Evolutionary conservation across 1,140 invertebrate genomes (phyloP).

Genomic region (Spodoptera litura): DNA sequence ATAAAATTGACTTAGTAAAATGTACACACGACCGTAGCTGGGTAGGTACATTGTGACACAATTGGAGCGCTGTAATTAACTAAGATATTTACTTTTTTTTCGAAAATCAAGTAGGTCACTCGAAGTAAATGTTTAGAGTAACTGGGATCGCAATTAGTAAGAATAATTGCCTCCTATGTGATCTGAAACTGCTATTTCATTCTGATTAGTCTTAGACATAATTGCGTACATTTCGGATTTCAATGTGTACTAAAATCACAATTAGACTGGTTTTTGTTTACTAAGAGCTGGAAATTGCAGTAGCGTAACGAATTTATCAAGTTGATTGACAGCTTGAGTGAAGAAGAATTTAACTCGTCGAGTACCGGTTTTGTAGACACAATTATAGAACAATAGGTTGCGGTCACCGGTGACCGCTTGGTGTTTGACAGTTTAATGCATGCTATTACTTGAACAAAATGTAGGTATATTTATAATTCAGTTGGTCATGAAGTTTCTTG

Average conservation of each 20-base stretch:
- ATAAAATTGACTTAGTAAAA: conserved; percentile 15
- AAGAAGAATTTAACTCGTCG: too few relatives aligned
- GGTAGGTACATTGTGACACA: background rate
- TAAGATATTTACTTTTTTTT: conserved; percentile 1
- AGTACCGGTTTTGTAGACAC: too few relatives aligned
- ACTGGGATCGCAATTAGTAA: conserved; percentile 1
- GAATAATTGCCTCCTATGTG: conserved; percentile 1
- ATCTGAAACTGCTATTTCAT: background rate
- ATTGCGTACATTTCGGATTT: background rate
- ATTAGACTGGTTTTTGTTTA: background rate
- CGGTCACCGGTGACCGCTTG: too few relatives aligned
- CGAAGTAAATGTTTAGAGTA: conserved; percentile 6
- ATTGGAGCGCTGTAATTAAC: background rate
- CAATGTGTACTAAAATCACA: background rate
- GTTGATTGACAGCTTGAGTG: too few relatives aligned
- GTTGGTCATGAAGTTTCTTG: too few relatives aligned
- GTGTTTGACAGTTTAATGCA: too few relatives aligned
- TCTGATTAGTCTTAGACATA: background rate
- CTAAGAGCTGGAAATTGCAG: conserved; percentile 9
- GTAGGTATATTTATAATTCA: too few relatives aligned
- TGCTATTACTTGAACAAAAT: too few relatives aligned
- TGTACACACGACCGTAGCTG: background rate
- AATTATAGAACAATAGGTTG: too few relatives aligned
- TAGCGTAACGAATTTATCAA: background rate
- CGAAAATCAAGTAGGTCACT: conserved; percentile 24